Conservation (phyloP, 2,888 invertebrate genomes). For the Augochlorella aurata region DNA sequence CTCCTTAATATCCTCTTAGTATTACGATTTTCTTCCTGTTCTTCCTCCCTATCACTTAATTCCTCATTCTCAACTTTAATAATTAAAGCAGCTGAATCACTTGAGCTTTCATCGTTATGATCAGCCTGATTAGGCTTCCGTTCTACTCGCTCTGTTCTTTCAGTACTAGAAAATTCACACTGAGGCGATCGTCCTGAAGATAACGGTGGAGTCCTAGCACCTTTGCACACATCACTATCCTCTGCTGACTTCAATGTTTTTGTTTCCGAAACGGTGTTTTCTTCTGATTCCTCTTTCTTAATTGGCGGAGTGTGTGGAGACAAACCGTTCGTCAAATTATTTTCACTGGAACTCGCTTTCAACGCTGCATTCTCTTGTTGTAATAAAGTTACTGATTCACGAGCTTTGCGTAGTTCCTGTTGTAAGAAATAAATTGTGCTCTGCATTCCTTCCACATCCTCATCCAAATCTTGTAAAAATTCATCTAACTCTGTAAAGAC, state of each 20-base stretch:
- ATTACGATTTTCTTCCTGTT: constrained; percentile 65
- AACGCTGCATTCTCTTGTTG: constrained; percentile 84
- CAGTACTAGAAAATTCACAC: constrained; percentile 72
- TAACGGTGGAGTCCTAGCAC: constrained; percentile 78
- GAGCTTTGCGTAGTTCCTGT: constrained; percentile 93
- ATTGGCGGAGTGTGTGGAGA: constrained; percentile 78
- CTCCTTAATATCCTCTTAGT: constrained; percentile 74
- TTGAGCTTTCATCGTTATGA: constrained; percentile 80
- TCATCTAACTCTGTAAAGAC: constrained; percentile 92
- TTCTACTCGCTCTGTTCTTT: constrained; percentile 70
- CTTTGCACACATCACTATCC: constrained; percentile 76
- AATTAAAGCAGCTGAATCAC: constrained; percentile 81
- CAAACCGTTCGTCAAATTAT: constrained; percentile 77
- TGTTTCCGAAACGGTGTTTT: constrained; percentile 56
- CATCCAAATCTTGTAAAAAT: constrained; percentile 96
- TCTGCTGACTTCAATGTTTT: constrained; percentile 59
- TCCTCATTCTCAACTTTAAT: constrained; percentile 81
- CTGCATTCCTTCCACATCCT: constrained; percentile 99
- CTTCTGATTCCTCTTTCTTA: constrained; percentile 72
- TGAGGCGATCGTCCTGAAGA: constrained; percentile 66
- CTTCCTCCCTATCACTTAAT: constrained; percentile 79
- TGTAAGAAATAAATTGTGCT: constrained; percentile 97
- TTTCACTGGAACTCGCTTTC: constrained; percentile 70
- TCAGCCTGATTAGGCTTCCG: constrained; percentile 71
- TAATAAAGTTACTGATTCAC: constrained; percentile 86